These are phyloP conservation scores for Himalopsyche phryganea DNA, from an alignment of 1,140 invertebrate species.

Conservation along the genomic window DNA sequence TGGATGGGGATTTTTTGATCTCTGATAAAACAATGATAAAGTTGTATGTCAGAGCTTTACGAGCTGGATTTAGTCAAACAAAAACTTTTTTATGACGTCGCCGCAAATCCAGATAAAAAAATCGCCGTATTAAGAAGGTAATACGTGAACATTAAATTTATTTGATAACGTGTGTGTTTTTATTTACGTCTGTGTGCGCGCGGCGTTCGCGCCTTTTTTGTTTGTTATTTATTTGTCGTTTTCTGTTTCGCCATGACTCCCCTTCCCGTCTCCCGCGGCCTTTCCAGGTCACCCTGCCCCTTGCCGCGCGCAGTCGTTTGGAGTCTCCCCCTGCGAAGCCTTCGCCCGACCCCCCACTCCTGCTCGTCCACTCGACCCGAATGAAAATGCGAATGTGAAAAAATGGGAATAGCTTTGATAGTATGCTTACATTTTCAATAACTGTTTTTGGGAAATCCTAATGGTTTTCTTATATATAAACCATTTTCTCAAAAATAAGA, in stretches of 20 bases:
- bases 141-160: too few species aligned
- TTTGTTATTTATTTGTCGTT: conserved; percentile 27
- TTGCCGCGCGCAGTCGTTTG: neutral
- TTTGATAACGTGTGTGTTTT: conserved; percentile 1
- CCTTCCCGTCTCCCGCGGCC: neutral
- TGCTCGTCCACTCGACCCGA: conserved; percentile 30
- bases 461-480: too few species aligned
- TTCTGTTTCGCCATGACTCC: conserved; percentile 19
- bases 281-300: neutral
- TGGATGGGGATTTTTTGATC: too few species aligned
- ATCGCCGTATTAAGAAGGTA: too few species aligned
- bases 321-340: neutral
- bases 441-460: too few species aligned
- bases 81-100: too few species aligned
- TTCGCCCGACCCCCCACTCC: neutral
- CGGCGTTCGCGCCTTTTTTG: conserved; percentile 23
- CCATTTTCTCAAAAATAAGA: too few species aligned
- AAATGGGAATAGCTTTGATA: conserved; percentile 26
- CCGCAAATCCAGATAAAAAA: too few species aligned
- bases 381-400: conserved; percentile 36
- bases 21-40: too few species aligned
- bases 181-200: conserved; percentile 2
- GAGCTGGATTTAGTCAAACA: too few species aligned
- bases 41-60: too few species aligned
- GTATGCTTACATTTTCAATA: conserved; percentile 11